Evolutionary conservation across 2,113 vertebrate genomes (phyloP).

Genomic region (Cromileptes altivelis): DNA sequence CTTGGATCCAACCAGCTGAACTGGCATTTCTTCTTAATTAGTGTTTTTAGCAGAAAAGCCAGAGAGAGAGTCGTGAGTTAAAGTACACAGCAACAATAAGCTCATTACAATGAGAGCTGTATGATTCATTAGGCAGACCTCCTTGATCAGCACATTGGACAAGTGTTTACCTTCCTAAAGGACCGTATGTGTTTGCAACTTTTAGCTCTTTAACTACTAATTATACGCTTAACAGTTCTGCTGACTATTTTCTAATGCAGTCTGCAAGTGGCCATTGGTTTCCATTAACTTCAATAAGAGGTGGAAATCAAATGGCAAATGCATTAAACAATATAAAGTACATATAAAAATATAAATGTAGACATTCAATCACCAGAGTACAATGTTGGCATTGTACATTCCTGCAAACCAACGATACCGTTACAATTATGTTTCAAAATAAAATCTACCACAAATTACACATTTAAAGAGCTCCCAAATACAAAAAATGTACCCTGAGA

Average conservation of each 20-base stretch:
- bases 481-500: too few relatives aligned
- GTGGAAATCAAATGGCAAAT: background rate
- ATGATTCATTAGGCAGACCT: slow-evolving; percentile 62
- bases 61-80: slow-evolving; percentile 15
- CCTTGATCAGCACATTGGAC: slow-evolving; percentile 50
- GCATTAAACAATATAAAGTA: too few relatives aligned
- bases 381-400: too few relatives aligned
- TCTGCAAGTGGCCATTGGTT: background rate
- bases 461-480: too few relatives aligned
- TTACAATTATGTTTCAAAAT: too few relatives aligned
- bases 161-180: slow-evolving; percentile 21
- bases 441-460: too few relatives aligned
- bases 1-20: slow-evolving; percentile 47
- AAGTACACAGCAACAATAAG: slow-evolving; percentile 38
- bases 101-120: slow-evolving; percentile 48
- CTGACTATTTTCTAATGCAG: background rate
- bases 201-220: slow-evolving; percentile 10
- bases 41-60: slow-evolving; percentile 31
- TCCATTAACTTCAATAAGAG: background rate
- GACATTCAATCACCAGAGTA: background rate
- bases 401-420: too few relatives aligned
- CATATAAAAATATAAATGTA: background rate
- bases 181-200: background rate
- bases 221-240: background rate
- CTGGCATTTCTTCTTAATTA: slow-evolving; percentile 53